These are phyloP conservation scores for Acleris cristana DNA, from an alignment of 2,888 invertebrate genomes.

Conservation along the genomic window DNA sequence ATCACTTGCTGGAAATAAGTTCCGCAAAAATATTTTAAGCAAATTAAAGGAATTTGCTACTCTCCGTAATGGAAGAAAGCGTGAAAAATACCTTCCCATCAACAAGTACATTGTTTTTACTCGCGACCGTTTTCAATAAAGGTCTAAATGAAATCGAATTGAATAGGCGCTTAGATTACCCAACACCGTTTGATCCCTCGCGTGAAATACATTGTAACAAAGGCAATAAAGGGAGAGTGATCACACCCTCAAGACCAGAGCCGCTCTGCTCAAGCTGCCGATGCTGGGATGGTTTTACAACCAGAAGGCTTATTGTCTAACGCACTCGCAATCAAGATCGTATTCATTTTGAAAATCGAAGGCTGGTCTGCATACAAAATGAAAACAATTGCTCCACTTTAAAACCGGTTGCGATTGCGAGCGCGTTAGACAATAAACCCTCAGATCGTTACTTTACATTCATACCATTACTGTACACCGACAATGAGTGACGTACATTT, in stretches of 20 bases:
- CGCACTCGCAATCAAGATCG: no score
- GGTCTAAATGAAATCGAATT: constrained; percentile 5
- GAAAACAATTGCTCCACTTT: no score
- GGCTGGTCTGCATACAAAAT: no score
- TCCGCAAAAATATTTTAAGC: no score
- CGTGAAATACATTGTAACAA: constrained; percentile 43
- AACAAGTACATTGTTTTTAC: not conserved
- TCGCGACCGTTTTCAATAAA: constrained; percentile 3
- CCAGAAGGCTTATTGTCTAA: no score
- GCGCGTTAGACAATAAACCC: no score
- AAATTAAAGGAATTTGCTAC: no score
- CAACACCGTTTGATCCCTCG: constrained; percentile 41
- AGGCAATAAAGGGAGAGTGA: constrained; percentile 47
- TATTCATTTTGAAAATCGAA: no score
- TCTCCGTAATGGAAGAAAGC: no score
- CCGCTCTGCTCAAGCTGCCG: constrained; percentile 49
- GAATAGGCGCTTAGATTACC: constrained; percentile 40
- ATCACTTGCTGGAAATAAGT: no score
- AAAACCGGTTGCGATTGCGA: no score
- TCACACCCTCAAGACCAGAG: constrained; percentile 46
- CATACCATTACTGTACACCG: not conserved
- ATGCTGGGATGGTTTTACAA: constrained; percentile 45
- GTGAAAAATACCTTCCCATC: not conserved
- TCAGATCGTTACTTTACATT: constrained; percentile 41
- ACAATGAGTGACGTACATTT: no score